Base-by-base conservation (phyloP, 2,797 vertebrate species). In the Esox lucius region DNA sequence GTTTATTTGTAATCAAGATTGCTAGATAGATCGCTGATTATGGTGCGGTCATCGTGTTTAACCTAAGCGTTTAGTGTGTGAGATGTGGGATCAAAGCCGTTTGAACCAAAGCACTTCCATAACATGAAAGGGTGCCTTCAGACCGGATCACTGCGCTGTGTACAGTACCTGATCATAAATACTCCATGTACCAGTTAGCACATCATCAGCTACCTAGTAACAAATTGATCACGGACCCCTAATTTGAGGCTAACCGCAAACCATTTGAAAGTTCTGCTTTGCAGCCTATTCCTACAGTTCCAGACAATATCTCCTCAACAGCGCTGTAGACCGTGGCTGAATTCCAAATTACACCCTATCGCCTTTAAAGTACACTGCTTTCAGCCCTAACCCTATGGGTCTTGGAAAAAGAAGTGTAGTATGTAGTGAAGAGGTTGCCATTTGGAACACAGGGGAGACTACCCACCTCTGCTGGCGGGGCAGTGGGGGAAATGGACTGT, bases 171-270 rank as follows among this genome's bases (percentile, higher is more conserved):
- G 56, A 26, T 61, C 56, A 61, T 61, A 61, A 61, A 61, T 61
- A 61, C 22, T 22, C 56, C 56, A 26, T 22, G 88, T 88, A 87
- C 88, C 88, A 88, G 91, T 87, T 59, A 33, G 28, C 49, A 51
- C 31, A 71, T 71, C 70, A 71, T 15, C 51, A 61, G 53, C 51
- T 71, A 59, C 51, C 28, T 88, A 89, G 84, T 79, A 91, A 92
- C 91, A 93, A 91, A 93, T 93, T 92, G 90, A 88, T 91, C 87
- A 87, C 84, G 83, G 91, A 91, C 84, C 83, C 78, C 87, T 81
- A 91, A 93, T 93, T 92, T 92, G 88, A 82, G 48, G 24, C 68
- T 71, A 78, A 51, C 75, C 8, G 2, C 80, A 84, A 74, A 79
- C 70, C 75, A 76, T 28, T 26, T 59, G 28, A 6, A 77, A 80